Base-by-base conservation (phyloP, 2,888 invertebrate genomes). In the Leptopilina drosophilae region DNA sequence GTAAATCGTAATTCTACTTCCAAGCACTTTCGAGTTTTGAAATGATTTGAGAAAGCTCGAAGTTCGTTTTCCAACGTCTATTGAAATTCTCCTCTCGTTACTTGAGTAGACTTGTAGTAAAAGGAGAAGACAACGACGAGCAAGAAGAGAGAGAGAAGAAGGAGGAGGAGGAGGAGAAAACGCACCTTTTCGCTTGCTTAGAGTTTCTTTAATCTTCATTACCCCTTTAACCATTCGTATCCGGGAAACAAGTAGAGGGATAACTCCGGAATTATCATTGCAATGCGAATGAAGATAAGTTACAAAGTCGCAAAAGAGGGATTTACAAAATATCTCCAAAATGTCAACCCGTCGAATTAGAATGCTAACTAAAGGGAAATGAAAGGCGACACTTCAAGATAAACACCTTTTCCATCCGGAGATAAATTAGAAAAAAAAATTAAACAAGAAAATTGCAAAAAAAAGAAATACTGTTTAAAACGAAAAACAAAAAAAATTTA, bases 261-360 rank as follows among this genome's bases (percentile, higher is more conserved):
- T 83, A 83, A 83, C 81, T 83, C 79, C 66, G 77, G 79, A 83
- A 83, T 83, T 83, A 83, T 82, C 82, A 81, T 82, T 82, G 83
- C 80, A 80, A 56, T 56, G 73, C 73, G 56, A 73, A 53, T 56
- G 40, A 33, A 73, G 73, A 73, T 73, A 73, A 73, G 73, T 73
- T 73, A 26, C 40, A 49, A 56, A 73, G 56, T 56, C 33, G 56
- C 33, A 53, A 73, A 73, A 33, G 69, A 73, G 69, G 33, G 69
- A 73, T 73, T 73, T 73, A 26, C 56, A 33, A 73, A 73, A 46
- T 46, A 15, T 15, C 67, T 67, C 42, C 20, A 49, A 11, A 67
- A 40, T 73, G 73, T 73, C 73, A 73, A 73, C 56, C 56, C 49
- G 33, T 73, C 56, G 73, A 73, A 73, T 56, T 73, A 73, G 73